Conservation (phyloP, 2,888 invertebrate species). For the Ligdia adustata region DNA sequence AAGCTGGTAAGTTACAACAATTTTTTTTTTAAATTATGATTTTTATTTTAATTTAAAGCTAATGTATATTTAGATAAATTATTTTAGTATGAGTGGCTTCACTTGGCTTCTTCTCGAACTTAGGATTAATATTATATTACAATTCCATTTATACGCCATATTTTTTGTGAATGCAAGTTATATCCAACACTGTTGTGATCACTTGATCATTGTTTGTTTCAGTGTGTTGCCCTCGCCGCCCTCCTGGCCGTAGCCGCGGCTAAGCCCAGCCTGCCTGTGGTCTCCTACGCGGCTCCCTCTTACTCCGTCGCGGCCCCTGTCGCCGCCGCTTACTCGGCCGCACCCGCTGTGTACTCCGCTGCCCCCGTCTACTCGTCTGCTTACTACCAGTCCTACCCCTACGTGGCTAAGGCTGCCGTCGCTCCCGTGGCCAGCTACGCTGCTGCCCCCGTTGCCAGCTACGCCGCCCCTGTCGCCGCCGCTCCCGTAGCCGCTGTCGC, state of each 20-base stretch:
- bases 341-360: not conserved
- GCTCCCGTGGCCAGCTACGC: not conserved
- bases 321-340: constrained; percentile 2
- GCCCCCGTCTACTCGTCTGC: not conserved
- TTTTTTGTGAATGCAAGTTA: no score
- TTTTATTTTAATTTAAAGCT: not conserved
- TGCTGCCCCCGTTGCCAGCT: constrained; percentile 6
- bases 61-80: no score
- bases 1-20: constrained; percentile 39
- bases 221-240: constrained; percentile 13
- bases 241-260: constrained; percentile 35
- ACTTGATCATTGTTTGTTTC: not conserved
- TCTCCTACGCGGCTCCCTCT: not conserved
- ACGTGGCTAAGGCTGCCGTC: constrained; percentile 5
- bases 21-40: not conserved
- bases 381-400: not conserved
- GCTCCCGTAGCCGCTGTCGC: constrained; percentile 4
- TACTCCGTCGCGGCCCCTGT: not conserved
- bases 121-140: no score
- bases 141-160: no score
- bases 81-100: not conserved
- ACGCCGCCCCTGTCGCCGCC: constrained; percentile 3
- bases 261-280: constrained; percentile 27
- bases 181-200: no score
- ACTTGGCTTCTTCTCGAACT: no score